A percentile compares a stretch with the other conserved stretches of the same genome.
Conservation (phyloP, 2,113 vertebrate genomes). For the Nansenia antarctica region DNA sequence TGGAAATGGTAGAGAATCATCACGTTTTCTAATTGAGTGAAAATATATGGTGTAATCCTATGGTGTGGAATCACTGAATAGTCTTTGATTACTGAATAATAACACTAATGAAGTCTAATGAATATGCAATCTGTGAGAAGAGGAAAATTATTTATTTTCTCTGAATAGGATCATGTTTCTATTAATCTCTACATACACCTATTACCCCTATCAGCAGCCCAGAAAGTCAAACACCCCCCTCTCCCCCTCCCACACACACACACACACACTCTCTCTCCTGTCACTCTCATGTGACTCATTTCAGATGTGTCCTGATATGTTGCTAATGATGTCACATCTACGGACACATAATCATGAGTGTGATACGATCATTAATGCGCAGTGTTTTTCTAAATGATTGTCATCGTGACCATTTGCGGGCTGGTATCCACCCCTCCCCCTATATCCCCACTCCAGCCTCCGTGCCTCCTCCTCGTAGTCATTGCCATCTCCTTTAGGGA, state of each 20-base stretch:
- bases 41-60: background rate
- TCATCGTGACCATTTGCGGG: slow-evolving; percentile 72
- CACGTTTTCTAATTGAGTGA: background rate
- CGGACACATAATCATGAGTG: slow-evolving; percentile 69
- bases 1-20: background rate
- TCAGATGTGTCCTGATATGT: slow-evolving; percentile 65
- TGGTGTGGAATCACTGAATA: slow-evolving; percentile 57
- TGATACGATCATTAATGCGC: slow-evolving; percentile 74
- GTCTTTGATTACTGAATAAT: slow-evolving; percentile 72
- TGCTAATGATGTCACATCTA: slow-evolving; percentile 74
- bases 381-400: slow-evolving; percentile 76
- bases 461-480: slow-evolving; percentile 56
- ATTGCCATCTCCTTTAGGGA: slow-evolving; percentile 76
- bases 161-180: slow-evolving; percentile 67
- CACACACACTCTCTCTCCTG: too few relatives aligned
- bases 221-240: slow-evolving; percentile 48
- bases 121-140: slow-evolving; percentile 62
- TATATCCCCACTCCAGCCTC: slow-evolving; percentile 56
- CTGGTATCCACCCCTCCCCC: slow-evolving; percentile 59
- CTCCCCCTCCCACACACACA: too few relatives aligned
- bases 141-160: slow-evolving; percentile 61
- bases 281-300: slow-evolving; percentile 60
- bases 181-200: slow-evolving; percentile 51
- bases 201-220: slow-evolving; percentile 52
- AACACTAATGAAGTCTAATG: slow-evolving; percentile 52